Conservation (phyloP, 2,888 invertebrate genomes). For the Muscina levida region DNA sequence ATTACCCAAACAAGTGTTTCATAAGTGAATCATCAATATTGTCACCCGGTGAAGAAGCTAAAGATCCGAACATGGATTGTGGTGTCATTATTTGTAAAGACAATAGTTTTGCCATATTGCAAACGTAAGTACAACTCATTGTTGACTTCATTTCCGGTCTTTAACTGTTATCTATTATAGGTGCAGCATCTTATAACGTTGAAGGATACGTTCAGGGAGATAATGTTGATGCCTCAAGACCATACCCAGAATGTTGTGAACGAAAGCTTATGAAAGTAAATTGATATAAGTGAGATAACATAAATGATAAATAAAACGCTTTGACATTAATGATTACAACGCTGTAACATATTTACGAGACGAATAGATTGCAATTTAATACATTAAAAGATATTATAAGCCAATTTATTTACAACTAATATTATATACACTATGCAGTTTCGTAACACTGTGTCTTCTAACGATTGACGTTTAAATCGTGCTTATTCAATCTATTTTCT, state of each 20-base stretch:
- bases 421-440: no score
- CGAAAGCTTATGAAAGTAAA: constrained; percentile 14
- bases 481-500: no score
- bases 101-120: not conserved
- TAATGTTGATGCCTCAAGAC: constrained; percentile 12
- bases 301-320: no score
- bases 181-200: not conserved
- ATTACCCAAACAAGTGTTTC: constrained; percentile 14
- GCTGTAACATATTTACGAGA: no score
- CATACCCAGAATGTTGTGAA: constrained; percentile 26
- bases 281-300: not conserved
- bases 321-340: no score
- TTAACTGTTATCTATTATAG: not conserved
- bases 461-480: no score
- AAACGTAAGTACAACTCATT: constrained; percentile 8
- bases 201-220: constrained; percentile 8
- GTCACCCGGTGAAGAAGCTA: constrained; percentile 18
- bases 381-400: no score
- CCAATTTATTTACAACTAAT: no score
- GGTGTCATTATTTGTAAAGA: constrained; percentile 2
- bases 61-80: constrained; percentile 20
- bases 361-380: no score
- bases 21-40: constrained; percentile 6
- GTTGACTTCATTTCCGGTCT: no score
- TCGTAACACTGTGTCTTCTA: no score